phyloP scores from a whole-genome alignment of 1,140 invertebrate genomes.

The Octopus bimaculoides region DNA sequence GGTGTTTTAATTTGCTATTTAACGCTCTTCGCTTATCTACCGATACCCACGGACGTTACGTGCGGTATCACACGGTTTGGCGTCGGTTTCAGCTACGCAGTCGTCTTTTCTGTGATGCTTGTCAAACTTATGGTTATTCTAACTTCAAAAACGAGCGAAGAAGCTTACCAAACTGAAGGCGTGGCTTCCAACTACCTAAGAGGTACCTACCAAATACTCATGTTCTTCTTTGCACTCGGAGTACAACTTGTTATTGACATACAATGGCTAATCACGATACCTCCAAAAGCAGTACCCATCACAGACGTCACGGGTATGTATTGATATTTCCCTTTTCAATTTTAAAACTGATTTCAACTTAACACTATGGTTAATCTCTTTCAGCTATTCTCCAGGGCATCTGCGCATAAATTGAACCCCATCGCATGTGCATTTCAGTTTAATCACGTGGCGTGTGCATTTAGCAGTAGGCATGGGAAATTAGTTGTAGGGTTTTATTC shows the following conservation, averaged over 20 bases:
- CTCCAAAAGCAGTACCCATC: constrained; percentile 41
- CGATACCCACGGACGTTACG: constrained; percentile 73
- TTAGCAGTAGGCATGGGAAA: too few species aligned
- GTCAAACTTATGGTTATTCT: constrained; percentile 93
- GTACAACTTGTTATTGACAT: constrained; percentile 79
- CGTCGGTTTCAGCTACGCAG: constrained; percentile 79
- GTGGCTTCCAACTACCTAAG: constrained; percentile 90
- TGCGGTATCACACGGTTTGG: constrained; percentile 82
- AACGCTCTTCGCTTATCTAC: constrained; percentile 73
- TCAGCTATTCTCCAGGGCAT: too few species aligned
- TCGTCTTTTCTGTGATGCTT: constrained; percentile 87
- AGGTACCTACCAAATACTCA: constrained; percentile 82
- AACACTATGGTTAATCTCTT: too few species aligned
- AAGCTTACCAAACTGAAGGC: constrained; percentile 37
- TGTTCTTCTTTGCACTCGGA: constrained; percentile 74
- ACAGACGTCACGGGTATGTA: constrained; percentile 34
- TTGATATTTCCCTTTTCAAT: background rate
- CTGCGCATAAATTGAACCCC: too few species aligned
- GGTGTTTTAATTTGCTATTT: constrained; percentile 82
- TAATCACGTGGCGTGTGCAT: too few species aligned
- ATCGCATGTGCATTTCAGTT: too few species aligned
- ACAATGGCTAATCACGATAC: constrained; percentile 67
- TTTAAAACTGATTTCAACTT: too few species aligned
- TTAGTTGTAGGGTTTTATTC: too few species aligned
- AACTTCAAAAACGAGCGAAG: constrained; percentile 63